Evolutionary conservation across 2,888 invertebrate species (phyloP).

Genomic region (Empis livida): DNA sequence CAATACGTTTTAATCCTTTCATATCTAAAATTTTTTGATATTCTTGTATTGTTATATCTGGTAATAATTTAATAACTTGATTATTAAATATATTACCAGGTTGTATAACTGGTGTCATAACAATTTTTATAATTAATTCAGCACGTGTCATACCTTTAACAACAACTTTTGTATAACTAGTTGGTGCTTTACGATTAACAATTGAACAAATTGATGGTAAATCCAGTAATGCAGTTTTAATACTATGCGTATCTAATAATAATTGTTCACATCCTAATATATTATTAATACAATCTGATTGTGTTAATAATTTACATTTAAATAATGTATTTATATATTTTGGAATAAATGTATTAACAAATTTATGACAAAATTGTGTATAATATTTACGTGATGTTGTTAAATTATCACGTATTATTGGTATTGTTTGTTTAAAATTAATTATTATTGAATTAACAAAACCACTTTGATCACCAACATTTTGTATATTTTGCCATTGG

Average conservation of each 20-base stretch:
- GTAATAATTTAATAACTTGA: slow-evolving; percentile 79
- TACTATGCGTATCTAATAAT: slow-evolving; percentile 82
- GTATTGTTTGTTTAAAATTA: slow-evolving; percentile 76
- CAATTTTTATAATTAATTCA: slow-evolving; percentile 97
- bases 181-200: slow-evolving; percentile 77
- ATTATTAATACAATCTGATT: slow-evolving; percentile 26
- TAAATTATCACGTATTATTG: slow-evolving; percentile 78
- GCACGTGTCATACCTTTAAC: slow-evolving; percentile 86
- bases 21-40: slow-evolving; percentile 91
- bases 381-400: slow-evolving; percentile 92
- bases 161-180: slow-evolving; percentile 66
- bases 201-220: slow-evolving; percentile 86
- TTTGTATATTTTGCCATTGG: slow-evolving; percentile 84
- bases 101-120: slow-evolving; percentile 81
- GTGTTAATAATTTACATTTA: slow-evolving; percentile 70
- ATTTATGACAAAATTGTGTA: slow-evolving; percentile 93
- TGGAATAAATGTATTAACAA: slow-evolving; percentile 89
- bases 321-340: slow-evolving; percentile 85
- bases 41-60: slow-evolving; percentile 78
- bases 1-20: slow-evolving; percentile 61
- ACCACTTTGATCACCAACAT: slow-evolving; percentile 92
- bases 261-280: slow-evolving; percentile 88
- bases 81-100: slow-evolving; percentile 69
- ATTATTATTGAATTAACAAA: slow-evolving; percentile 84
- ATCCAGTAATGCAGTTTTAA: slow-evolving; percentile 87